Base-by-base conservation (phyloP, 37 sponge, comb jelly and placozoan species). In the Agelas oroides region DNA sequence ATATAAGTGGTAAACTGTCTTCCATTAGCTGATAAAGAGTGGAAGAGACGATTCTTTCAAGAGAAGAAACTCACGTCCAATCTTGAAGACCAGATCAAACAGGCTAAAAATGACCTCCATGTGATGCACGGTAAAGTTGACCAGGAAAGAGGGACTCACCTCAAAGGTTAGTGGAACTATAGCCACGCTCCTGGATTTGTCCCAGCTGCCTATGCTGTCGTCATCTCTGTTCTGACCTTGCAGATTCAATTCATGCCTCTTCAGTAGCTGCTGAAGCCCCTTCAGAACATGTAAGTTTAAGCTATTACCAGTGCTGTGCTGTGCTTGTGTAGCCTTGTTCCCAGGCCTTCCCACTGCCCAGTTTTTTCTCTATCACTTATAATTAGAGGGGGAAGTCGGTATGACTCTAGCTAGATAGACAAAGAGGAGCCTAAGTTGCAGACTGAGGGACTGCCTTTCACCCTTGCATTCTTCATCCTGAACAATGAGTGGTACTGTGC, bases 1-100 rank as follows among this genome's bases (percentile, higher is more conserved):
- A n/a, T n/a, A n/a, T n/a, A n/a, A n/a, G n/a, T n/a, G n/a, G n/a
- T n/a, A n/a, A n/a, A n/a, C n/a, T n/a, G n/a, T 46, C 8, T 46
- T 12, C 35, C 0, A 2, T 31, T 27, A 85, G 86, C 25, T 20
- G 70, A 68, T n/a, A 67, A 68, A 24, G 61, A 77, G 21, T 85
- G 86, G 86, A 85, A 77, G 31, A 75, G 37, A 30, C 66, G 38
- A 59, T 76, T 41, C 46, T 62, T 58, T 21, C 53, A 55, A 19
- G 86, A 85, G 70, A 85, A 77, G 78, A 76, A 85, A 31, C 39
- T 27, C n/a, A 58, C 59, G 8, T n/a, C 32, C 25, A 57, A 0
- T 5, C 77, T 77, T 8, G 86, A 85, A 16, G 68, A 77, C 0
- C 21, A 24, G 28, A 53, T 77, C 6, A 38, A 38, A 20, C 53